phyloP scores from a whole-genome alignment of 1,140 invertebrate species.

The Drosophila lowei region DNA sequence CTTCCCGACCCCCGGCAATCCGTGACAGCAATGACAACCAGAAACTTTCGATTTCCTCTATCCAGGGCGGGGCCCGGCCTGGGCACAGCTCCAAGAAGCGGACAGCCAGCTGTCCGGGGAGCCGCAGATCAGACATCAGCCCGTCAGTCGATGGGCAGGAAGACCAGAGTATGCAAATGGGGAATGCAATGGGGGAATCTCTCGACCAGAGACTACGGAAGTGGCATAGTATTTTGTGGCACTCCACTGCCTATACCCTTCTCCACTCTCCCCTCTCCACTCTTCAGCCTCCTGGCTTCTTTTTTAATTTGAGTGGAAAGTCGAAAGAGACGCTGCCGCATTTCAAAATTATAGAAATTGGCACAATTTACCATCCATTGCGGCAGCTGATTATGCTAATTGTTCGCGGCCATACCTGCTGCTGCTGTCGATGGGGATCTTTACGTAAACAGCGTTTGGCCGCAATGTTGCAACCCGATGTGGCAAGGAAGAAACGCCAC shows the following conservation, averaged over 20 bases:
- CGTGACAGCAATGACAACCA: constrained; percentile 37
- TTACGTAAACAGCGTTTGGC: constrained; percentile 58
- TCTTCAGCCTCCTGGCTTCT: constrained; percentile 4
- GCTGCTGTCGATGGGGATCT: constrained; percentile 4
- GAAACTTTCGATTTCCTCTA: constrained; percentile 51
- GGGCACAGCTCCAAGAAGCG: constrained; percentile 4
- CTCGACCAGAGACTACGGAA: constrained; percentile 20
- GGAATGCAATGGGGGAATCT: constrained; percentile 14
- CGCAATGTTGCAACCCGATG: constrained; percentile 1
- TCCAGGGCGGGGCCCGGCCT: constrained; percentile 12
- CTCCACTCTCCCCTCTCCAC: too few species aligned
- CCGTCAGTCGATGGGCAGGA: too few species aligned
- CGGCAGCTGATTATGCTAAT: constrained; percentile 75
- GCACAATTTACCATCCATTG: constrained; percentile 70
- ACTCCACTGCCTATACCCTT: not conserved
- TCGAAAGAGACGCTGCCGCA: constrained; percentile 36
- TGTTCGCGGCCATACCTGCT: constrained; percentile 35
- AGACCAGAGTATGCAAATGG: constrained; percentile 16
- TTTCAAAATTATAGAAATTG: constrained; percentile 68
- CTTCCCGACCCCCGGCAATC: constrained; percentile 26
- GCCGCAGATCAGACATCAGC: too few species aligned
- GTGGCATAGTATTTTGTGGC: constrained; percentile 11
- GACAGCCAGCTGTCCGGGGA: not conserved
- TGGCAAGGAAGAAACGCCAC: constrained; percentile 19
- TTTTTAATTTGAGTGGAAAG: constrained; percentile 41